Evolutionary conservation across 2,113 vertebrate genomes (phyloP), one percentile per base, ranked within the genome.

Genomic region (Phyllopteryx taeniolatus): DNA sequence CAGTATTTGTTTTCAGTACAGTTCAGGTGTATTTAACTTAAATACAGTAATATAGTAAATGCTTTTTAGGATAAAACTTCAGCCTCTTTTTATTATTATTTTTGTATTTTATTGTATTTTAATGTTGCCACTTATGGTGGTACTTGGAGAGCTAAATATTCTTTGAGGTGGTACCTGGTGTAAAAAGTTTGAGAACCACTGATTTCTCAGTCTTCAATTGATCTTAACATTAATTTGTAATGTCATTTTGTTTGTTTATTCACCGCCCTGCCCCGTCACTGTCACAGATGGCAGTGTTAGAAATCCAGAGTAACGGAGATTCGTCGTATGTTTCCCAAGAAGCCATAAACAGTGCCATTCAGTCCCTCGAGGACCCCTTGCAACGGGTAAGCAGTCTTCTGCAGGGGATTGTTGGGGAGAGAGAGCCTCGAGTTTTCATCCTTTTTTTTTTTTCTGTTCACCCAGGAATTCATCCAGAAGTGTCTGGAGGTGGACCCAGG

Each of bases 311-410:
- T 77, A 99, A 99, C 1, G 98, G 98, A 14, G 98, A 99, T 76
- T 98, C 98, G 0, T 99, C 98, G 0, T 98, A 97, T 0, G 98
- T 99, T 83, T 95, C 98, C 17, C 98, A 98, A 87, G 98, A 99
- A 93, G 98, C 97, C 82, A 99, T 99, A 81, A 98, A 96, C 89
- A 98, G 92, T 88, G 97, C 98, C 91, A 99, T 99, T 85, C 97
- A 97, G 89, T 95, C 93, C 79, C 89, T 99, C 76, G 98, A 99
- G 90, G 97, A 99, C 84, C 92, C 96, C 0, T 72, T 99, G 86
- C 98, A 99, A 79, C 93, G 98, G 91, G 98, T 99, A 79, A 95
- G 95, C 14, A 5, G 1, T 8, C 0, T 51, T 22, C 22, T 6
- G 22, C 27, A 13, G 11, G 19, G 1, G 2, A 0, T 12, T n/a